These are phyloP conservation scores for Echinops telfairi DNA, from an alignment of 2,113 vertebrate species.

Conservation along the genomic window DNA sequence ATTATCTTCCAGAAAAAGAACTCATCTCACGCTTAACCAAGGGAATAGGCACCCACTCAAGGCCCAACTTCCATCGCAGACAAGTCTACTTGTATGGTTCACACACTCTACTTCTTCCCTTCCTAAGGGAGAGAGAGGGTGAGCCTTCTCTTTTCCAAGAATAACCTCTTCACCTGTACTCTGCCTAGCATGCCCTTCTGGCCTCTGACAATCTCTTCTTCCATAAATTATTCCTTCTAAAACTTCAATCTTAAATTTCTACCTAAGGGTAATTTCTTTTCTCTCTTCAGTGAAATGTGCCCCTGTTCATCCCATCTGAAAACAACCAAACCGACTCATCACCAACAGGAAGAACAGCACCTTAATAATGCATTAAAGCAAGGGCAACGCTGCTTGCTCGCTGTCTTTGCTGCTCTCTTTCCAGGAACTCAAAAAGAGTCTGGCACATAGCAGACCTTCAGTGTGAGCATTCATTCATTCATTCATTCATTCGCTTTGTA, in stretches of 20 bases:
- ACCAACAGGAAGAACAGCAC: constrained; percentile 14
- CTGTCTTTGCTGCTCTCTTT: too few relatives aligned
- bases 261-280: not conserved
- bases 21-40: not conserved
- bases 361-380: not conserved
- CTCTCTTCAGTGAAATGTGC: not conserved
- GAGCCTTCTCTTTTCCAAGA: not conserved
- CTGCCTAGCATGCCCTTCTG: not conserved
- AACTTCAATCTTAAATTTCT: constrained; percentile 41
- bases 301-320: not conserved
- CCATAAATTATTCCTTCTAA: not conserved
- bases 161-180: constrained; percentile 8
- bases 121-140: not conserved
- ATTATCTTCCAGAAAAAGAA: constrained; percentile 8
- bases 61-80: not conserved
- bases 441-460: too few relatives aligned
- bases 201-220: not conserved
- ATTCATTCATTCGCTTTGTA: too few relatives aligned
- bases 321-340: not conserved
- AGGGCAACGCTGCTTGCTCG: not conserved
- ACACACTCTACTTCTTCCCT: not conserved
- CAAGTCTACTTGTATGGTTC: constrained; percentile 11
- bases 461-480: too few relatives aligned
- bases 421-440: too few relatives aligned
- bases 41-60: not conserved